Conservation (phyloP, 1,140 invertebrate species). For the Philopotamus ludificatus region DNA sequence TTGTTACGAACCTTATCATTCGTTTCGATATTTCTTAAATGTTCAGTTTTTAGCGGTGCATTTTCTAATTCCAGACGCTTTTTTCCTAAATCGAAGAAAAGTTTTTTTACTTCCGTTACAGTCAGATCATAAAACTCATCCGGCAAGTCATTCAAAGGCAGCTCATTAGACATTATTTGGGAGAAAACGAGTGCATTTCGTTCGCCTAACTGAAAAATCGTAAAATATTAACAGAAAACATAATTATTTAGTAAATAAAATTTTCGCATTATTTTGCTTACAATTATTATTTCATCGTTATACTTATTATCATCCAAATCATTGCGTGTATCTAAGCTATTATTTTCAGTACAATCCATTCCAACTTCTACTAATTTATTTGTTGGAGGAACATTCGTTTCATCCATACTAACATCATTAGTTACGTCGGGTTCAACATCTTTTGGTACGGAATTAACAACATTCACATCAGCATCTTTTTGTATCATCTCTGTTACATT, state of each 20-base stretch:
- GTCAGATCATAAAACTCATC: conserved; percentile 68
- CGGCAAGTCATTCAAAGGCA: conserved; percentile 52
- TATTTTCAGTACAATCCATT: background rate
- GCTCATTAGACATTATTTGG: conserved; percentile 47
- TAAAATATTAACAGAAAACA: background rate
- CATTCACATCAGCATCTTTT: background rate
- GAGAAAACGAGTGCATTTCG: conserved; percentile 56
- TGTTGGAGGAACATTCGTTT: no score
- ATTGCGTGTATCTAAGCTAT: no score
- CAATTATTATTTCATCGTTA: no score
- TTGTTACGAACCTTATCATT: conserved; percentile 44
- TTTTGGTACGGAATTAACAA: background rate
- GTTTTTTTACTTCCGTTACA: conserved; percentile 57
- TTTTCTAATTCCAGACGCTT: conserved; percentile 52
- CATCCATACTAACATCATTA: background rate
- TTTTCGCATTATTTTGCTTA: background rate
- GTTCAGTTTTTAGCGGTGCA: conserved; percentile 55
- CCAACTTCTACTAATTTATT: background rate
- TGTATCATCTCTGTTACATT: background rate
- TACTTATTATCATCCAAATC: no score
- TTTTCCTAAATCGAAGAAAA: conserved; percentile 57
- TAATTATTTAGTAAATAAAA: no score
- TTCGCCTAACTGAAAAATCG: conserved; percentile 50
- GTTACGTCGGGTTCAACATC: background rate
- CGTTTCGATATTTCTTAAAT: conserved; percentile 51